These are phyloP conservation scores for Spodoptera littoralis DNA, from an alignment of 2,888 invertebrate genomes.

Conservation along the genomic window DNA sequence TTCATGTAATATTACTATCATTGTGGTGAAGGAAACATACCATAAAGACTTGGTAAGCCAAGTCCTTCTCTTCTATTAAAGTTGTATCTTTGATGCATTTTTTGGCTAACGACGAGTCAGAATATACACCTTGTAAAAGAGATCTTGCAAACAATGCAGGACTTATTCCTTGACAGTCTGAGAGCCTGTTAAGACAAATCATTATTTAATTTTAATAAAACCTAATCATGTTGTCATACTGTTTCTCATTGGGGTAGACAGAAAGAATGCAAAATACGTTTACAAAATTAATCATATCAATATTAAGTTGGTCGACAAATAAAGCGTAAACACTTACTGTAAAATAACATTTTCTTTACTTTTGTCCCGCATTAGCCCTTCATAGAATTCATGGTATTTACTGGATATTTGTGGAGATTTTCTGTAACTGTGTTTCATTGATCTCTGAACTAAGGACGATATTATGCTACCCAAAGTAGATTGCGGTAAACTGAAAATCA, in stretches of 20 bases:
- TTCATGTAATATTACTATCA: not conserved
- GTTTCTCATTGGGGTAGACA: not conserved
- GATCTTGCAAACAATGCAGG: slow-evolving; percentile 84
- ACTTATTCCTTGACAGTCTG: slow-evolving; percentile 81
- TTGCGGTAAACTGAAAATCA: slow-evolving; percentile 84
- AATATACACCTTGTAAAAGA: slow-evolving; percentile 81
- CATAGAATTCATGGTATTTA: slow-evolving; percentile 88
- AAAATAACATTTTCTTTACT: slow-evolving; percentile 90
- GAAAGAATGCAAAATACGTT: too few species aligned
- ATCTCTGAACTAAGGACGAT: slow-evolving; percentile 90
- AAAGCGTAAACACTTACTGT: slow-evolving; percentile 74
- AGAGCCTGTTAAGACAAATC: slow-evolving; percentile 65
- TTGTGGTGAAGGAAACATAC: slow-evolving; percentile 79
- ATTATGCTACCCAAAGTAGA: slow-evolving; percentile 92
- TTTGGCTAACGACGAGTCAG: slow-evolving; percentile 81
- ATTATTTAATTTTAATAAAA: not conserved
- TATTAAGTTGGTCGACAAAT: too few species aligned
- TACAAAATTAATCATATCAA: not conserved
- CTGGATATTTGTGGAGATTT: slow-evolving; percentile 89
- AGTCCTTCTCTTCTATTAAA: slow-evolving; percentile 91
- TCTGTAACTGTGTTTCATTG: slow-evolving; percentile 90
- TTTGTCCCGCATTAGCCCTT: slow-evolving; percentile 81
- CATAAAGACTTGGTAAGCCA: slow-evolving; percentile 93
- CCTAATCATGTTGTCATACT: not conserved
- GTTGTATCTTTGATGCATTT: slow-evolving; percentile 91